Conservation (phyloP, 2,888 invertebrate species). For the Latheticus oryzae region DNA sequence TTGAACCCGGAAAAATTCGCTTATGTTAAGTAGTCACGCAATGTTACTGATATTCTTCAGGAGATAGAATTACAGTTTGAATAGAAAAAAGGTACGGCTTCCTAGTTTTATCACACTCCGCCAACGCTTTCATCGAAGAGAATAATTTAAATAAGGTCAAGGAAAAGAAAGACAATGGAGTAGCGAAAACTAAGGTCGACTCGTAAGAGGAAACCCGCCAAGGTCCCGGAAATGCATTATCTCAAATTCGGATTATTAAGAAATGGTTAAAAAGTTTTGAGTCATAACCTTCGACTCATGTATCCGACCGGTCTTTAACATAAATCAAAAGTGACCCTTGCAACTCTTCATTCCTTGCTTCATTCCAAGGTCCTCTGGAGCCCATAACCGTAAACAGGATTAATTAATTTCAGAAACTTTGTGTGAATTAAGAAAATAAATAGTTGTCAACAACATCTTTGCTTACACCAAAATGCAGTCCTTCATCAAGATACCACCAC, state of each 20-base stretch:
- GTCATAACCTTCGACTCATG: constrained; percentile 6
- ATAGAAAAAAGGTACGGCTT: constrained; percentile 39
- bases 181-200: constrained; percentile 12
- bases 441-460: constrained; percentile 34
- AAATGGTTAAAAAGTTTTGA: no score
- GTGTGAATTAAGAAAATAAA: constrained; percentile 35
- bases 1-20: constrained; percentile 22
- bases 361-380: constrained; percentile 15
- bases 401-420: constrained; percentile 19
- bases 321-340: constrained; percentile 21
- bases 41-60: constrained; percentile 34
- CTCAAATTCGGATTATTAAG: not conserved
- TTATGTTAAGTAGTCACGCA: constrained; percentile 40
- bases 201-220: constrained; percentile 13
- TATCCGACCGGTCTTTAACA: constrained; percentile 15
- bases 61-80: constrained; percentile 41
- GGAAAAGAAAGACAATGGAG: constrained; percentile 21
- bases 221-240: constrained; percentile 1
- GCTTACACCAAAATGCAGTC: constrained; percentile 17
- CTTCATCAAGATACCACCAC: constrained; percentile 31
- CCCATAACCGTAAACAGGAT: constrained; percentile 23
- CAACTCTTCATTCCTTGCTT: constrained; percentile 27
- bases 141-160: constrained; percentile 33
- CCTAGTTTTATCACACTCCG: constrained; percentile 32
- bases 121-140: constrained; percentile 22